phyloP scores from a whole-genome alignment of 2,888 invertebrate species.

The Diloba caeruleocephala region DNA sequence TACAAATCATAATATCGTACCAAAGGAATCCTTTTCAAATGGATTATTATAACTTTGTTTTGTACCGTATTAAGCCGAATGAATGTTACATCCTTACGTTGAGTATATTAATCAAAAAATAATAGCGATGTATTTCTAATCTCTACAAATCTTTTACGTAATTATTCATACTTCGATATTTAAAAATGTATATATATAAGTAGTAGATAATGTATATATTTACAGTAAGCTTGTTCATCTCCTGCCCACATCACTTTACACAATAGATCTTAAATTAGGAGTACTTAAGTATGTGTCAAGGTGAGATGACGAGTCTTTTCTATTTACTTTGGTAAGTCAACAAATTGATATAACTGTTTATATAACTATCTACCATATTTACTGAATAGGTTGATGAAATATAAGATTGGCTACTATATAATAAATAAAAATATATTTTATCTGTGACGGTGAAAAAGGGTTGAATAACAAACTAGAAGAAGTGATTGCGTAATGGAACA shows the following conservation, averaged over 20 bases:
- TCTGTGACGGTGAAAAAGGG: too few relatives aligned
- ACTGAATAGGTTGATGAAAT: too few relatives aligned
- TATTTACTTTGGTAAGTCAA: constrained; percentile 43
- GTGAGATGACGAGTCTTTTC: constrained; percentile 51
- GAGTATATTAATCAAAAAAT: not conserved
- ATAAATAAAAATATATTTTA: too few relatives aligned
- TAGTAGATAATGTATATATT: constrained; percentile 1
- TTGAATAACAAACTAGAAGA: too few relatives aligned
- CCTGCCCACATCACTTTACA: constrained; percentile 46
- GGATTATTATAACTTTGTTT: too few relatives aligned
- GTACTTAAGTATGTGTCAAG: constrained; percentile 54
- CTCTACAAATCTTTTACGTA: not conserved
- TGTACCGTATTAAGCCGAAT: constrained; percentile 5
- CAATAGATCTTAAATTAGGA: constrained; percentile 49
- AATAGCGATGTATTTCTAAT: not conserved
- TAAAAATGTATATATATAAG: too few relatives aligned
- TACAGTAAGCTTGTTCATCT: constrained; percentile 35
- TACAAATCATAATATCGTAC: too few relatives aligned
- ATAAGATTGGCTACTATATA: too few relatives aligned
- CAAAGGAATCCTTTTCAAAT: not conserved
- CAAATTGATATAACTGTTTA: not conserved
- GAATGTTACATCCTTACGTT: constrained; percentile 4
- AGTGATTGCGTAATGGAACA: too few relatives aligned
- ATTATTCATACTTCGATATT: too few relatives aligned
- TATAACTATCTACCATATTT: not conserved